Conservation (phyloP, 1,140 invertebrate species). For the Trinorchestia longiramus region DNA sequence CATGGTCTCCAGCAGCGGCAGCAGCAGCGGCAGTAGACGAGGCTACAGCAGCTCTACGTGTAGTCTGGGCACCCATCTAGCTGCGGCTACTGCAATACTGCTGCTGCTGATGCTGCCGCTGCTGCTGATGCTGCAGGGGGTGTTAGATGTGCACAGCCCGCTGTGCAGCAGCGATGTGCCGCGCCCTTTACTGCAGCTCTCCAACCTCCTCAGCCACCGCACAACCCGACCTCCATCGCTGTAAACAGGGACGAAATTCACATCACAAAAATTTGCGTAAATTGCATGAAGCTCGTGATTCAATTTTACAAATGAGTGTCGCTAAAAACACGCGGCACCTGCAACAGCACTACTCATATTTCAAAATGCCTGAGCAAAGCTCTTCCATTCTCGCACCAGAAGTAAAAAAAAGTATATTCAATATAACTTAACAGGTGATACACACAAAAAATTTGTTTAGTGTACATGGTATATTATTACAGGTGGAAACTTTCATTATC, state of each 20-base stretch:
- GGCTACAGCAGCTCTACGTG: conserved; percentile 41
- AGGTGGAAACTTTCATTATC: too few species aligned
- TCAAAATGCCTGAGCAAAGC: too few species aligned
- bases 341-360: too few species aligned
- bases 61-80: conserved; percentile 36
- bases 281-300: neutral
- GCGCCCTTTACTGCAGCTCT: conserved; percentile 10
- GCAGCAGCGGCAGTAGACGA: conserved; percentile 44
- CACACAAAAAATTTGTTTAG: too few species aligned
- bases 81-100: conserved; percentile 50
- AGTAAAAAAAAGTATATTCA: too few species aligned
- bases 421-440: too few species aligned
- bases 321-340: too few species aligned
- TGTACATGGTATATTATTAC: too few species aligned
- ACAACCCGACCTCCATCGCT: conserved; percentile 45
- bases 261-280: neutral
- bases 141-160: neutral
- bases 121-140: conserved; percentile 22
- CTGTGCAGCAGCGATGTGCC: conserved; percentile 1
- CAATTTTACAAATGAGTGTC: too few species aligned
- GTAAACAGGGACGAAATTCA: neutral
- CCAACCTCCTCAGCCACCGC: conserved; percentile 34
- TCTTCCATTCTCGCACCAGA: too few species aligned
- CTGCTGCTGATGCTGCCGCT: conserved; percentile 37
- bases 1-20: conserved; percentile 30